Evolutionary conservation across 2,888 invertebrate genomes (phyloP).

Genomic region (Argyra leucocephala): DNA sequence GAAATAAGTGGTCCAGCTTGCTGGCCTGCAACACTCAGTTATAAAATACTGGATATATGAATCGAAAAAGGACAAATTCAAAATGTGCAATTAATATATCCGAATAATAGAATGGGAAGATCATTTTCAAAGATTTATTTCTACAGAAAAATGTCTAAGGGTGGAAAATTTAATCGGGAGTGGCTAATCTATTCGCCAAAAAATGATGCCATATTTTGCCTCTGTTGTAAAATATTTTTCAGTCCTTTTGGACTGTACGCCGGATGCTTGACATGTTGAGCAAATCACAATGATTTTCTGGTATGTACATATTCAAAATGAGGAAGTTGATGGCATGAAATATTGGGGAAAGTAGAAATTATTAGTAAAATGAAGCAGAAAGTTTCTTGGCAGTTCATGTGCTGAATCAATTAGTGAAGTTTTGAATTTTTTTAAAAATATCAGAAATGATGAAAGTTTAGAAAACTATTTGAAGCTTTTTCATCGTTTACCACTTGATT

Average conservation of each 20-base stretch:
- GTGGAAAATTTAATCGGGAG: conserved; percentile 10
- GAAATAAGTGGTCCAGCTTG: background rate
- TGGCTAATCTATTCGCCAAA: conserved; percentile 10
- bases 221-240: conserved; percentile 11
- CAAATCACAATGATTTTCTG: conserved; percentile 8
- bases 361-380: conserved; percentile 9
- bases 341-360: conserved; percentile 6
- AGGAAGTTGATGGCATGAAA: conserved; percentile 10
- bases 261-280: conserved; percentile 8
- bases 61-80: conserved; percentile 8
- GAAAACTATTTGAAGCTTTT: conserved; percentile 9
- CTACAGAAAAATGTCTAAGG: conserved; percentile 7
- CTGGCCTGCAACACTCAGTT: background rate
- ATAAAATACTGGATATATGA: conserved; percentile 9
- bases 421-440: conserved; percentile 9
- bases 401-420: conserved; percentile 9
- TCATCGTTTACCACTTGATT: background rate
- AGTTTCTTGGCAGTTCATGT: conserved; percentile 9
- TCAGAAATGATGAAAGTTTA: conserved; percentile 9
- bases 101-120: background rate
- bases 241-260: conserved; percentile 9
- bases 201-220: conserved; percentile 7
- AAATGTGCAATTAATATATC: conserved; percentile 7
- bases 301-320: conserved; percentile 9
- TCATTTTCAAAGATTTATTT: conserved; percentile 7